phyloP scores from a whole-genome alignment of 2,797 vertebrate genomes.

The Hippocampus kuda region DNA sequence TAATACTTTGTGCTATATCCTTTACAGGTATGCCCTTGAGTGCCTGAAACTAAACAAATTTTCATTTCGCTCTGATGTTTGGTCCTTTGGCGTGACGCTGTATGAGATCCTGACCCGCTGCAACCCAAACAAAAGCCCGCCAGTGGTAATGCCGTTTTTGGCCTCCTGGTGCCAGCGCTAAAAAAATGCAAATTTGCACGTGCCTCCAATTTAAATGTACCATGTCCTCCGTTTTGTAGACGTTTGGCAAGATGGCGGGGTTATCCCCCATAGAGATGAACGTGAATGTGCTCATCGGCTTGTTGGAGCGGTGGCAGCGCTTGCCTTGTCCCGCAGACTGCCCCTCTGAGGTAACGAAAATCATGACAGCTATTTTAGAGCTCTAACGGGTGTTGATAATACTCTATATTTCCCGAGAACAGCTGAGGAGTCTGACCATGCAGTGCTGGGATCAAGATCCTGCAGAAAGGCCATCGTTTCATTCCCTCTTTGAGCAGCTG shows the following conservation, averaged over 20 bases:
- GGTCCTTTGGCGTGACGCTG: constrained; percentile 89
- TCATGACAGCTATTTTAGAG: not conserved
- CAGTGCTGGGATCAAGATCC: constrained; percentile 77
- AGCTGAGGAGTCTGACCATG: constrained; percentile 71
- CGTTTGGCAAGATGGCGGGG: constrained; percentile 76
- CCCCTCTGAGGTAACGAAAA: constrained; percentile 69
- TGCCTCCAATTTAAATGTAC: not conserved
- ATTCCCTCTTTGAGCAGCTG: constrained; percentile 66
- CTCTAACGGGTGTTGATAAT: not conserved
- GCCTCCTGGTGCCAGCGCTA: too few species aligned
- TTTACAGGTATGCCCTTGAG: constrained; percentile 82
- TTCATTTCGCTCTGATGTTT: constrained; percentile 84
- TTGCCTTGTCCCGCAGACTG: constrained; percentile 74
- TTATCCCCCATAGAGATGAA: constrained; percentile 71
- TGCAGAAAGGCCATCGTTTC: constrained; percentile 71
- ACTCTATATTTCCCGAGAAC: constrained; percentile 7
- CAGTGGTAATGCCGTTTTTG: constrained; percentile 58
- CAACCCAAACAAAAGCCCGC: constrained; percentile 72
- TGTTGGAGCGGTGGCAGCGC: constrained; percentile 68
- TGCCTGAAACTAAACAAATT: constrained; percentile 88
- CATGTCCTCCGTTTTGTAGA: constrained; percentile 62
- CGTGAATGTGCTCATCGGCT: constrained; percentile 67
- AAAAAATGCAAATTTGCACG: not conserved
- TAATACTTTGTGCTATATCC: not conserved
- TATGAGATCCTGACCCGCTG: constrained; percentile 88